These are phyloP conservation scores for Crax fasciolata DNA, from an alignment of 2,797 vertebrate species.

Conservation along the genomic window DNA sequence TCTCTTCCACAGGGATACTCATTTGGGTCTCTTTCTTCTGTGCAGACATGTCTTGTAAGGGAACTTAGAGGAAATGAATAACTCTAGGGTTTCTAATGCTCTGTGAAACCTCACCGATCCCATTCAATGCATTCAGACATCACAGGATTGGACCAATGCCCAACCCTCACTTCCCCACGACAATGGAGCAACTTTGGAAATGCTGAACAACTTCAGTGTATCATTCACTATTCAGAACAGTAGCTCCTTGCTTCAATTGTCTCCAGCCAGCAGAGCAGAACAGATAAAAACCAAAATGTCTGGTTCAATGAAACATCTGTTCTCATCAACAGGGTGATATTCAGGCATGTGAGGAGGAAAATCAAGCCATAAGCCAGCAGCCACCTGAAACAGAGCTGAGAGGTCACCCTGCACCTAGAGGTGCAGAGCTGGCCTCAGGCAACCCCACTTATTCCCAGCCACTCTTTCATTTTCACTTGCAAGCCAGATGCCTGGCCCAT, in stretches of 20 bases:
- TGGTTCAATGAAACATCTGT: neutral
- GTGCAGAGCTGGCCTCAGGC: neutral
- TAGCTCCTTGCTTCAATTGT: neutral
- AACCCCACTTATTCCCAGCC: neutral
- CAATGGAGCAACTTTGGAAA: neutral
- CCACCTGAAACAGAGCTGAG: neutral
- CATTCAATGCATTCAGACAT: neutral
- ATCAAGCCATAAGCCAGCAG: neutral
- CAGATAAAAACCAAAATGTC: neutral
- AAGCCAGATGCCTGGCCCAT: accelerated
- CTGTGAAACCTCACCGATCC: neutral
- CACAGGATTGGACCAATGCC: neutral
- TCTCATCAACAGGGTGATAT: neutral
- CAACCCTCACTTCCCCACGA: neutral
- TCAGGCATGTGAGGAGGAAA: neutral
- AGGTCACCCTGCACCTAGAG: neutral
- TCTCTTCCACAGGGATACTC: neutral
- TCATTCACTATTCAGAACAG: neutral
- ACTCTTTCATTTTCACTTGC: neutral
- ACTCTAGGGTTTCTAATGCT: neutral
- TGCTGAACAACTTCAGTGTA: neutral
- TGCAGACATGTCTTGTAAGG: neutral
- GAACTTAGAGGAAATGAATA: neutral
- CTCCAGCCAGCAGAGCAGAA: neutral
- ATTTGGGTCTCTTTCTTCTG: neutral